Evolutionary conservation across 2,797 vertebrate genomes (phyloP).

Genomic region (Pachyuromys duprasi): DNA sequence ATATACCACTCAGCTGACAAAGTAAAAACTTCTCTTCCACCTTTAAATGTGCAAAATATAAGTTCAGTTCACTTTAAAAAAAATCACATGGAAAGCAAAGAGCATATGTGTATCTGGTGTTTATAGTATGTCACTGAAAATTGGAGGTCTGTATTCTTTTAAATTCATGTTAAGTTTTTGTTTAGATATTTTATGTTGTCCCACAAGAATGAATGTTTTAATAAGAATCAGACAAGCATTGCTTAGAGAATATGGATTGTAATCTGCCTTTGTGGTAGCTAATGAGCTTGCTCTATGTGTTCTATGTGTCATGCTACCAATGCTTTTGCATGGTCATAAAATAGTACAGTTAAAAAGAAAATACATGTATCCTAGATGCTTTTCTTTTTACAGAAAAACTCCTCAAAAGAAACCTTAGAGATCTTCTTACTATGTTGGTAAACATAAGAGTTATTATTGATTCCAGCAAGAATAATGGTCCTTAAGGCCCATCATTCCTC

Average conservation of each 20-base stretch:
- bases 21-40: not conserved
- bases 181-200: not conserved
- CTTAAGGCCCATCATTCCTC: not conserved
- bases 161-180: not conserved
- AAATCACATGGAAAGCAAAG: not conserved
- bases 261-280: not conserved
- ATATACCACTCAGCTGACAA: not conserved
- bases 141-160: not conserved
- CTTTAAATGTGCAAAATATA: not conserved
- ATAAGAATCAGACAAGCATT: constrained; percentile 35
- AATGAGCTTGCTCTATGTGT: not conserved
- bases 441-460: constrained; percentile 40
- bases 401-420: constrained; percentile 40
- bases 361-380: not conserved
- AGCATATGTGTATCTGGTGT: not conserved
- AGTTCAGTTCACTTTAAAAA: not conserved
- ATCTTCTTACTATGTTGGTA: constrained; percentile 47
- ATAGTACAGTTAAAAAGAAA: constrained; percentile 11
- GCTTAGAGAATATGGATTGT: constrained; percentile 16
- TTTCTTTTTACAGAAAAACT: constrained; percentile 17
- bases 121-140: not conserved
- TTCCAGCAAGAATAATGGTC: not conserved
- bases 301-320: constrained; percentile 38
- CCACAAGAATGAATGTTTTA: constrained; percentile 37
- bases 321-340: not conserved